Percentiles rank a stretch among this genome's conserved stretches.
phyloP scores from a whole-genome alignment of 2,888 invertebrate genomes.

The Neoaliturus tenellus region DNA sequence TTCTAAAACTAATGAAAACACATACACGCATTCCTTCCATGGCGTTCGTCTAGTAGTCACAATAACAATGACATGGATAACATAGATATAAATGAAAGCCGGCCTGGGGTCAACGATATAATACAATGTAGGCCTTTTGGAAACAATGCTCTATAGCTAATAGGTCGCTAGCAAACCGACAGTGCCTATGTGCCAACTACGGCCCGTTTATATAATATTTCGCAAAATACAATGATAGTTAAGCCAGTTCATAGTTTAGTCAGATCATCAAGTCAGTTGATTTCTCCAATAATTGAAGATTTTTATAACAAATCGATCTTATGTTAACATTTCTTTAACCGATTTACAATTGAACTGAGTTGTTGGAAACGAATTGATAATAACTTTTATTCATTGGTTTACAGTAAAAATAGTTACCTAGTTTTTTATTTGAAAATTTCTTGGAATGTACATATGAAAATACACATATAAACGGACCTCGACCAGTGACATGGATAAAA shows the following conservation, averaged over 20 bases:
- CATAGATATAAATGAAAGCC: slow-evolving; percentile 35
- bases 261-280: no score
- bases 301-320: no score
- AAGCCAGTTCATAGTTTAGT: no score
- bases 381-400: no score
- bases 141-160: slow-evolving; percentile 42
- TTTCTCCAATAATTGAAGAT: no score
- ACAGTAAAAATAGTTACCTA: no score
- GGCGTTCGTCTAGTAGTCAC: not conserved
- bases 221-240: no score
- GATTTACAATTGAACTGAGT: no score
- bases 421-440: no score
- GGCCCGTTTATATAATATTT: not conserved
- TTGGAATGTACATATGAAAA: no score
- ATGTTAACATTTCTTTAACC: no score
- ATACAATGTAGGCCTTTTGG: slow-evolving; percentile 51
- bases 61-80: slow-evolving; percentile 26
- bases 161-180: not conserved
- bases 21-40: not conserved
- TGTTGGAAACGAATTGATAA: no score
- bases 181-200: not conserved
- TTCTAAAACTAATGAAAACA: slow-evolving; percentile 11
- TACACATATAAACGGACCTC: not conserved
- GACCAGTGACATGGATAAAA: not conserved
- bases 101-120: slow-evolving; percentile 32